A percentile compares a stretch with the other conserved stretches of the same genome.
Evolutionary conservation across 2,113 vertebrate species (phyloP).

Genomic region (Catharus minimus): DNA sequence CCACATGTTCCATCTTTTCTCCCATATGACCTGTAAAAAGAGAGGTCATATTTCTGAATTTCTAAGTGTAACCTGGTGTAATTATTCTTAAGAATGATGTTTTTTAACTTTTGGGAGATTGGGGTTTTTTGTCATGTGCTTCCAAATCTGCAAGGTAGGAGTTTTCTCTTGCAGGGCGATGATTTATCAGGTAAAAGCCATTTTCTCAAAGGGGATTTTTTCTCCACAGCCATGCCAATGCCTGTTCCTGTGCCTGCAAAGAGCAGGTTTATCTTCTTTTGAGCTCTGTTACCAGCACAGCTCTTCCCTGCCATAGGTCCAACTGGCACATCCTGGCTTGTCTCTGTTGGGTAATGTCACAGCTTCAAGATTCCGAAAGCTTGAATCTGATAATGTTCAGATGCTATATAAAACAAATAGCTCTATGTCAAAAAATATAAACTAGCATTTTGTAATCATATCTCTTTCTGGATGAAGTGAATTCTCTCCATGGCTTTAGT

Average conservation of each 20-base stretch:
- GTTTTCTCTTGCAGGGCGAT: neutral
- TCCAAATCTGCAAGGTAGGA: neutral
- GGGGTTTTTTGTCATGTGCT: rapidly evolving
- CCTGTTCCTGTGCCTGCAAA: neutral
- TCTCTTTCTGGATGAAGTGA: neutral
- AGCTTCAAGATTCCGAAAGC: neutral
- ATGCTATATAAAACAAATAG: neutral
- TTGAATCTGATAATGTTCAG: neutral
- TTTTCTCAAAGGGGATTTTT: neutral
- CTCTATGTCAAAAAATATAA: neutral
- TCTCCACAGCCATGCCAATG: neutral
- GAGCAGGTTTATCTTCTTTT: neutral
- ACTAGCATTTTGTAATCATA: neutral
- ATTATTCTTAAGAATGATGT: rapidly evolving
- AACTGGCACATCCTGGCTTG: neutral
- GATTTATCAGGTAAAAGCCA: neutral
- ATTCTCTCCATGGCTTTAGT: neutral
- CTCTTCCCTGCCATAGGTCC: neutral
- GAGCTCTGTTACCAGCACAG: neutral
- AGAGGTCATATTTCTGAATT: neutral
- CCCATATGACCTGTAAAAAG: neutral
- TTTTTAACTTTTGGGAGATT: neutral
- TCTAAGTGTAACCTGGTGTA: neutral
- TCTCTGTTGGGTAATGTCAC: neutral
- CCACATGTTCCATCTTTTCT: neutral